Conservation (phyloP, 2,888 invertebrate species). For the Sympetrum striolatum region DNA sequence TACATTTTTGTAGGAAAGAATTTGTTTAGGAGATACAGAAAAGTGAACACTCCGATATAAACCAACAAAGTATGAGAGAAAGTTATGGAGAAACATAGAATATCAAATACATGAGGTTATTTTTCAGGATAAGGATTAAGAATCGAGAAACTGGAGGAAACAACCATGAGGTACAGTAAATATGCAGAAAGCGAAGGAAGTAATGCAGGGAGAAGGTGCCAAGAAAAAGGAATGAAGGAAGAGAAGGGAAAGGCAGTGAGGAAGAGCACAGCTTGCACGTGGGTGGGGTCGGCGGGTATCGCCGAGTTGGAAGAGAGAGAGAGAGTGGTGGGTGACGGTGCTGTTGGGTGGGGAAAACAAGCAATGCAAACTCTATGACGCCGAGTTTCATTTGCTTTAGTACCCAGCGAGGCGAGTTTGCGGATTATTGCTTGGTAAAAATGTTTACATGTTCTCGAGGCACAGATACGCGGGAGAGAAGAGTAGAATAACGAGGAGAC, state of each 20-base stretch:
- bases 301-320: not conserved
- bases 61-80: too few relatives aligned
- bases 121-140: too few relatives aligned
- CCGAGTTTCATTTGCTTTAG: not conserved
- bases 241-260: not conserved
- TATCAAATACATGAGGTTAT: too few relatives aligned
- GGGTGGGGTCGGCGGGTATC: not conserved
- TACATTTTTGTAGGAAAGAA: too few relatives aligned
- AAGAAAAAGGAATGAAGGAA: not conserved
- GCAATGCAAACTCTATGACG: not conserved
- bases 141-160: not conserved
- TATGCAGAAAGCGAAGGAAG: not conserved
- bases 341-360: not conserved
- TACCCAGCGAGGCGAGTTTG: not conserved
- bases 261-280: not conserved
- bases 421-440: not conserved
- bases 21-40: too few relatives aligned
- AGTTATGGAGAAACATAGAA: too few relatives aligned
- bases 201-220: not conserved
- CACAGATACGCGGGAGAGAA: not conserved
- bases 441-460: not conserved
- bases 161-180: not conserved
- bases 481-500: not conserved
- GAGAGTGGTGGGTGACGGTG: not conserved
- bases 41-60: too few relatives aligned